Conservation (phyloP, 2,797 vertebrate genomes). For the Gobio occitaniae region DNA sequence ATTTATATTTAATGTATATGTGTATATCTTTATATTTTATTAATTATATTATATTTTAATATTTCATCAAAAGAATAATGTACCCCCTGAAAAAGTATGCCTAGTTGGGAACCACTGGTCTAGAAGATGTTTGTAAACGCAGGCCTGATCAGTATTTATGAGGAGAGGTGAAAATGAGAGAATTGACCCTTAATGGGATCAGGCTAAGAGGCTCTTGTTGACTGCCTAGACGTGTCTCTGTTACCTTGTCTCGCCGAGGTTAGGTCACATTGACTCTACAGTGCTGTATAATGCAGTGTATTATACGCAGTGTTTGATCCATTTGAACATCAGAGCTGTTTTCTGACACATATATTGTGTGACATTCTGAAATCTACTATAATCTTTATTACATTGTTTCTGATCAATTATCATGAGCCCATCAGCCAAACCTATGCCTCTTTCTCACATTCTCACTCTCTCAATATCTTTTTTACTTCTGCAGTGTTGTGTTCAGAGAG, state of each 20-base stretch:
- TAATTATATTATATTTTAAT: not conserved
- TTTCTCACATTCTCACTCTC: not conserved
- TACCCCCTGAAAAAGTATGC: not conserved
- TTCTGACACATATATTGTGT: not conserved
- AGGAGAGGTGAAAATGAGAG: slow-evolving; percentile 20
- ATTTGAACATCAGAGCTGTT: not conserved
- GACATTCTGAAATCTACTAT: not conserved
- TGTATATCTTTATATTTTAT: not conserved
- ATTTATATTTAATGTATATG: not conserved
- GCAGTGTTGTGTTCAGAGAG: slow-evolving; percentile 89
- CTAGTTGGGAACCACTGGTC: not conserved
- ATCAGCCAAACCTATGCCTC: not conserved
- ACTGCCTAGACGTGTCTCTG: not conserved
- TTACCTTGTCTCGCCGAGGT: not conserved
- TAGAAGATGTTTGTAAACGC: slow-evolving; percentile 3
- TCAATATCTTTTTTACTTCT: slow-evolving; percentile 40
- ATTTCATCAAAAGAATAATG: not conserved
- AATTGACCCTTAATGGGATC: slow-evolving; percentile 76
- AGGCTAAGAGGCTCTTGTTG: slow-evolving; percentile 73
- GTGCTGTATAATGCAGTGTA: not conserved
- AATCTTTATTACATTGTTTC: not conserved
- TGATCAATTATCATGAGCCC: not conserved
- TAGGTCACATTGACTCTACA: slow-evolving; percentile 11
- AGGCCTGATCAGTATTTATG: slow-evolving; percentile 20
- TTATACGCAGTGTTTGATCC: not conserved